Conservation (phyloP, 1,140 invertebrate genomes). For the Ridgeia piscesae region DNA sequence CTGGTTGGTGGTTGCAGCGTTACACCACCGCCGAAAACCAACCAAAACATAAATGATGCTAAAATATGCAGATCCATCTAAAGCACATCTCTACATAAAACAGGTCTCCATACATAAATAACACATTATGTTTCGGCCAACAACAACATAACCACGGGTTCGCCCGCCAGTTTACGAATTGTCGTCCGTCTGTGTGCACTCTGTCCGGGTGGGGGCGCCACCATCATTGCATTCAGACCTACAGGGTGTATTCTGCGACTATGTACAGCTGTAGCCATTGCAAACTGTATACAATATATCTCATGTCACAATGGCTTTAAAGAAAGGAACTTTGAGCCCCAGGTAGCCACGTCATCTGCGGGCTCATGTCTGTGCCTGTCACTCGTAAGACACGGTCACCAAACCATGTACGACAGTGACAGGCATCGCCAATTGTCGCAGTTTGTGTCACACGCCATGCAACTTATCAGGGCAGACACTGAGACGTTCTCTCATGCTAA, state of each 20-base stretch:
- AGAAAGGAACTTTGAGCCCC: background rate
- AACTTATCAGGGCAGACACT: too few relatives aligned
- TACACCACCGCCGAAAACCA: background rate
- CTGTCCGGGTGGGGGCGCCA: background rate
- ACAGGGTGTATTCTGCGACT: background rate
- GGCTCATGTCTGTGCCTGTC: background rate
- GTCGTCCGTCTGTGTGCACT: background rate
- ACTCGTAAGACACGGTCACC: background rate
- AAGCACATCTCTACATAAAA: background rate
- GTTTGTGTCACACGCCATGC: too few relatives aligned
- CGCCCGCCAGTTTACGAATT: background rate
- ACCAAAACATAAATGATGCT: constrained; percentile 4
- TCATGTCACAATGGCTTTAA: background rate
- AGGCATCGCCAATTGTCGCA: background rate
- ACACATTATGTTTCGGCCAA: background rate
- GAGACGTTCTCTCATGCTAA: too few relatives aligned
- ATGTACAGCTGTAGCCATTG: background rate
- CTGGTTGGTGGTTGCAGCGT: background rate
- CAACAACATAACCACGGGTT: background rate
- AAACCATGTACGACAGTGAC: background rate
- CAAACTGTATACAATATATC: background rate
- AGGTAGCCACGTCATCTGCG: background rate
- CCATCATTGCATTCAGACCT: background rate
- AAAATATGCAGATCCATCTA: constrained; percentile 1
- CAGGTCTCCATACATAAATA: constrained; percentile 1